Base-by-base conservation (phyloP, 2,113 vertebrate species). In the Bostrychus sinensis region DNA sequence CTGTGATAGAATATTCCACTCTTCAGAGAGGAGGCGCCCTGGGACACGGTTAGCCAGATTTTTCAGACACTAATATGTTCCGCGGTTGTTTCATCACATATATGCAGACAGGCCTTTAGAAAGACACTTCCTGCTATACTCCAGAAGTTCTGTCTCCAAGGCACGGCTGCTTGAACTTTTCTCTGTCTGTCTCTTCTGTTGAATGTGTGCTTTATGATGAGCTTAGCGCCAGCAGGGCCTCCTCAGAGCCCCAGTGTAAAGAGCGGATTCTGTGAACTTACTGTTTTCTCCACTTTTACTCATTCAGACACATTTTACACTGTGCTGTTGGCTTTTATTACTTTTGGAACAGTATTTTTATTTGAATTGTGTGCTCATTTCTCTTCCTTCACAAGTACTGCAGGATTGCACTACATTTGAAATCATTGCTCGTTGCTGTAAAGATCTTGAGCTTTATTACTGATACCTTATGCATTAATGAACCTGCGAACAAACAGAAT, bases 11-110 rank as follows among this genome's bases (percentile, higher is more conserved):
- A 80, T 56, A 75, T 71, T 72, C 50, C 48, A 57, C 41, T n/a
- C 60, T 72, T 65, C 2, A 20, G 69, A 63, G 53, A 17, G 42
- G 48, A 59, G 30, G 19, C 19, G 23, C 59, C 46, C 17, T 65
- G 70, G 75, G 77, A 84, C 4, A 2, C 42, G 66, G 34, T 57
- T 72, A 55, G 64, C 56, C 78, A 81, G 64, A 78, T 77, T 85
- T 67, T 75, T 55, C 67, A 28, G 61, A 66, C 14, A 0, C 28
- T 61, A 65, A 67, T 61, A 66, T 56, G 39, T 57, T 56, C 14
- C 55, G 55, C 23, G 50, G 38, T 60, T 56, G 53, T 71, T 75
- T 57, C 43, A 65, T 62, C 48, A 56, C 32, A 58, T 55, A 56
- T 34, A 62, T 26, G 32, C 38, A 54, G 43, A 63, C 28, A 10